These are phyloP conservation scores for Leptinotarsa defecta DNA, from an alignment of 1,140 invertebrate genomes.

Conservation along the genomic window DNA sequence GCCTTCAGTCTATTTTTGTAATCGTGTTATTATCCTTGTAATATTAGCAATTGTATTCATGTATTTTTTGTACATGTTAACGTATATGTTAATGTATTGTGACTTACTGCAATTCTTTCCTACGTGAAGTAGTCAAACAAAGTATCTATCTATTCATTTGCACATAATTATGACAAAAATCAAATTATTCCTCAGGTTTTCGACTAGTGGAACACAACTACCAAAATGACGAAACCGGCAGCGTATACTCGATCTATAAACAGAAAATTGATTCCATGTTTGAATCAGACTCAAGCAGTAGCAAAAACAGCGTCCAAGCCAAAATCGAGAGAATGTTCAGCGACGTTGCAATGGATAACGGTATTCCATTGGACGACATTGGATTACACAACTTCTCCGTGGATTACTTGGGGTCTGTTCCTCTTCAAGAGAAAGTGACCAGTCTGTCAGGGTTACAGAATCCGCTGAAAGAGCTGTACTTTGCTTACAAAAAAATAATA, in stretches of 20 bases:
- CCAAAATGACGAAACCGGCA: conserved; percentile 56
- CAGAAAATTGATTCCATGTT: conserved; percentile 84
- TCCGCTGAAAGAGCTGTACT: conserved; percentile 79
- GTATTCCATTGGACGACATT: conserved; percentile 55
- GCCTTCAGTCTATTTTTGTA: no score
- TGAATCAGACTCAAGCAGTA: conserved; percentile 66
- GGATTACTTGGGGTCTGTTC: conserved; percentile 80
- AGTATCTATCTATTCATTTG: no score
- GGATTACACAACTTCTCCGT: conserved; percentile 69
- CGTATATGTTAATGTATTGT: no score
- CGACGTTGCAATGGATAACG: conserved; percentile 72
- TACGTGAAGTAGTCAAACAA: no score
- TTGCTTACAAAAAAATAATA: conserved; percentile 63
- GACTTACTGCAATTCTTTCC: no score
- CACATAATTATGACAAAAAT: no score
- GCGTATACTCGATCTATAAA: conserved; percentile 71
- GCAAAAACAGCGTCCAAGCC: conserved; percentile 79
- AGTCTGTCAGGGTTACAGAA: conserved; percentile 80
- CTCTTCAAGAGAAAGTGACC: conserved; percentile 76
- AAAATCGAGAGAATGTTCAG: conserved; percentile 85
- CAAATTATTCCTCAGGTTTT: conserved; percentile 8
- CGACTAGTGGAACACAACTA: conserved; percentile 13
- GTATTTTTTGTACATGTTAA: no score
- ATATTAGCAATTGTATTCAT: no score
- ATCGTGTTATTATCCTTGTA: no score